Evolutionary conservation across 2,113 vertebrate genomes (phyloP).

Genomic region (Strix aluco): DNA sequence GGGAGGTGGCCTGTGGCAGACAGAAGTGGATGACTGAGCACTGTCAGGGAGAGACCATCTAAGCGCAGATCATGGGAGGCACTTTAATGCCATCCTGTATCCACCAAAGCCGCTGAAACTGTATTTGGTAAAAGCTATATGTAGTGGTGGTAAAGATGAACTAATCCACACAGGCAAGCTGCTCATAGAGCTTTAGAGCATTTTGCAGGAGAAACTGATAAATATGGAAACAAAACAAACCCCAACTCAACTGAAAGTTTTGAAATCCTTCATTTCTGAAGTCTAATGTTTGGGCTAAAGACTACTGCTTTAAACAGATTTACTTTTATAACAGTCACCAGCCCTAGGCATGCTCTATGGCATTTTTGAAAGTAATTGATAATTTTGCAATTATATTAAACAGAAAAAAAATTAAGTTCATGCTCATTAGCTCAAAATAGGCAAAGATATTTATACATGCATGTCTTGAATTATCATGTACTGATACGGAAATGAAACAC

Average conservation of each 20-base stretch:
- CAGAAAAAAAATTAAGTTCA: not conserved
- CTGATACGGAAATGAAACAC: not conserved
- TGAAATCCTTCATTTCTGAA: not conserved
- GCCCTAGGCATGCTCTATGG: not conserved
- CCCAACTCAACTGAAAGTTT: not conserved
- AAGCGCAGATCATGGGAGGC: not conserved
- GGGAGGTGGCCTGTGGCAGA: not conserved
- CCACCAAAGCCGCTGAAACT: not conserved
- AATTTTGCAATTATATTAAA: not conserved
- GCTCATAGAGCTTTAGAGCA: not conserved
- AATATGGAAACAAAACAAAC: not conserved
- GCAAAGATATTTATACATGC: not conserved
- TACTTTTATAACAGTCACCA: not conserved
- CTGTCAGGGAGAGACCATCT: fast-evolving
- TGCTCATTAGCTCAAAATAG: not conserved
- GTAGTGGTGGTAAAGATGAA: not conserved
- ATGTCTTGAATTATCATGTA: not conserved
- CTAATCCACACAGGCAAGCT: not conserved
- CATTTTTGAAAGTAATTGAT: not conserved
- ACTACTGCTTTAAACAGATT: not conserved
- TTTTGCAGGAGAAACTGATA: not conserved
- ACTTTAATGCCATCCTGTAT: not conserved
- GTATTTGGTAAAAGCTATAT: not conserved
- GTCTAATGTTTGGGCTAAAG: not conserved
- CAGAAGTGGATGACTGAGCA: not conserved